Conservation (phyloP, 1,140 invertebrate species). For the Drosophila novamexicana region DNA sequence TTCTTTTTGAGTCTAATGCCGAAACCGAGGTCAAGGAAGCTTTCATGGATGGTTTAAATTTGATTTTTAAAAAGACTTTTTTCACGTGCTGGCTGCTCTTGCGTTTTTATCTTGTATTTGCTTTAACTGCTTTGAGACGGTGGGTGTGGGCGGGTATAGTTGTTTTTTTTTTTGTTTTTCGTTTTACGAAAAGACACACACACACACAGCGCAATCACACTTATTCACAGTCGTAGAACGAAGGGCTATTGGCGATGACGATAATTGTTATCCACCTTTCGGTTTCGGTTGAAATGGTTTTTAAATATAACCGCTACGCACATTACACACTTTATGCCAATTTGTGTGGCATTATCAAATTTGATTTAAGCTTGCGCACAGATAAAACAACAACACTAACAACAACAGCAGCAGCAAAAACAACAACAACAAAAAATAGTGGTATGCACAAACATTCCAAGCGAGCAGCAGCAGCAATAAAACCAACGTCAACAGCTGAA, state of each 20-base stretch:
- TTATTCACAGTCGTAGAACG: slow-evolving; percentile 28
- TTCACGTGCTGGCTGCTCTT: not conserved
- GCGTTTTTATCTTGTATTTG: not conserved
- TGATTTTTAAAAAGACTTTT: slow-evolving; percentile 1
- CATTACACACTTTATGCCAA: slow-evolving; percentile 17
- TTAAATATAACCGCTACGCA: not conserved
- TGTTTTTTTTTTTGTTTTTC: slow-evolving; percentile 4
- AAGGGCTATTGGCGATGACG: slow-evolving; percentile 36
- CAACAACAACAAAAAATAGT: slow-evolving; percentile 11
- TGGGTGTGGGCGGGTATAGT: slow-evolving; percentile 46
- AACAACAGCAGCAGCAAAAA: not conserved
- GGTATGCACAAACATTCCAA: slow-evolving; percentile 19
- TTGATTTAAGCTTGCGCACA: slow-evolving; percentile 8
- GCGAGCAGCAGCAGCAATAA: slow-evolving; percentile 4
- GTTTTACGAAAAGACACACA: slow-evolving; percentile 15
- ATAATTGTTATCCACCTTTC: slow-evolving; percentile 29
- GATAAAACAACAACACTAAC: slow-evolving; percentile 7
- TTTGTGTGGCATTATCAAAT: not conserved
- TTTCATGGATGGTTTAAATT: not conserved
- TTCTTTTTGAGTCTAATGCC: not conserved
- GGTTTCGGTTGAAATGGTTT: slow-evolving; percentile 15
- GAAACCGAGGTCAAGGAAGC: slow-evolving; percentile 11
- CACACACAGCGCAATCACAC: slow-evolving; percentile 21
- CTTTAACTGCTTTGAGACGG: slow-evolving; percentile 5
- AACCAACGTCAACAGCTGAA: slow-evolving; percentile 39